Conservation (phyloP, 1,140 invertebrate genomes). For the Bombus confusus region DNA sequence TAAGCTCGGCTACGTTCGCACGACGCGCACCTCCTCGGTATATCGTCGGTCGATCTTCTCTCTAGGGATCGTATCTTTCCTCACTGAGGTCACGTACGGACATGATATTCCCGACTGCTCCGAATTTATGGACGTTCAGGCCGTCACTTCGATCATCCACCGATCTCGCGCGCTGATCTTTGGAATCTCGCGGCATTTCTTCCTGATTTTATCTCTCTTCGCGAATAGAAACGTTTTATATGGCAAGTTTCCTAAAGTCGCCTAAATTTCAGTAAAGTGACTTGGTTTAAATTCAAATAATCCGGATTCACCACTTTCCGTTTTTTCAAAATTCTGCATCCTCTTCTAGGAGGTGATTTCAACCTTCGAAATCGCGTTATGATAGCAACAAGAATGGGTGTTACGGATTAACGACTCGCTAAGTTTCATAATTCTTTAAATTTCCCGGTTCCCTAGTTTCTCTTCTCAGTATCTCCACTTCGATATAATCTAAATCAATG, state of each 20-base stretch:
- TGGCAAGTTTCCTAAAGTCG: too few species aligned
- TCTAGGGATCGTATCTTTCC: slow-evolving; percentile 23
- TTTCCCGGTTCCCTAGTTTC: too few species aligned
- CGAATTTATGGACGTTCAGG: slow-evolving; percentile 4
- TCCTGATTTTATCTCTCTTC: background rate
- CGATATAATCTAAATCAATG: background rate
- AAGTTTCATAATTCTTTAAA: too few species aligned
- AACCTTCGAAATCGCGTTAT: too few species aligned
- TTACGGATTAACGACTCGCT: too few species aligned
- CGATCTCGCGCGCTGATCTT: background rate
- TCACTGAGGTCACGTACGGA: slow-evolving; percentile 28
- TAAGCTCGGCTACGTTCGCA: slow-evolving; percentile 47
- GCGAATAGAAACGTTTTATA: background rate
- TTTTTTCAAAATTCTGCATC: background rate
- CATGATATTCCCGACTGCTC: slow-evolving; percentile 15
- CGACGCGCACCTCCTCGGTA: slow-evolving; percentile 17
- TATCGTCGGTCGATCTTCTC: slow-evolving; percentile 32
- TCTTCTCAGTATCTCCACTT: background rate
- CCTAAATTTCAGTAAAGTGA: background rate
- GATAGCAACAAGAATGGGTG: too few species aligned
- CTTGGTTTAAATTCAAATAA: background rate
- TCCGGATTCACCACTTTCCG: too few species aligned
- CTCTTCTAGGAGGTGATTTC: background rate
- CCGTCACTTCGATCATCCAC: background rate
- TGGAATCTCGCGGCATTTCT: background rate